phyloP scores from a whole-genome alignment of 2,888 invertebrate species.

The Agonopterix heracliana region DNA sequence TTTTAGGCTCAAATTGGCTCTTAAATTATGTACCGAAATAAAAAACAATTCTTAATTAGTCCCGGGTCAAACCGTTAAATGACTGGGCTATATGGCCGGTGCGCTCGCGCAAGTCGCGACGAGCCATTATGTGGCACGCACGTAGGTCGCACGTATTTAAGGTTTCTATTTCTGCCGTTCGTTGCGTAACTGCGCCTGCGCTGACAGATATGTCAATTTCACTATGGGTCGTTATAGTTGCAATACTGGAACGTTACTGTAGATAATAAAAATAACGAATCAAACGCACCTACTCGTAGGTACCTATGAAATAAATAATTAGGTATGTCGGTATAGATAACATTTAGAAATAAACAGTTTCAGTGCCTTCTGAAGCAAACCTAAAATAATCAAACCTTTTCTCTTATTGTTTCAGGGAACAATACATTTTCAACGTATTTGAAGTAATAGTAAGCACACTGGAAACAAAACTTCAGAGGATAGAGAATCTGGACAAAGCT shows the following conservation, averaged over 20 bases:
- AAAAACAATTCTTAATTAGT: too few relatives aligned
- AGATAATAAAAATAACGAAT: too few relatives aligned
- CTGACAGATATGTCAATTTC: constrained; percentile 31
- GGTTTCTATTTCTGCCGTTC: constrained; percentile 36
- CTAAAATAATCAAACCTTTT: neutral
- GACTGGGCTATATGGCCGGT: too few relatives aligned
- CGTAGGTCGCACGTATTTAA: constrained; percentile 31
- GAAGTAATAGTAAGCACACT: constrained; percentile 92
- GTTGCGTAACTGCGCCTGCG: constrained; percentile 29
- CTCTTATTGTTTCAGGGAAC: constrained; percentile 82
- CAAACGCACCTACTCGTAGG: too few relatives aligned
- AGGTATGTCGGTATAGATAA: too few relatives aligned
- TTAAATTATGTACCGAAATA: too few relatives aligned
- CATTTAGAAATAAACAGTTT: too few relatives aligned
- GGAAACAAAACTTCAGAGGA: constrained; percentile 90
- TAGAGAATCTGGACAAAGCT: constrained; percentile 91
- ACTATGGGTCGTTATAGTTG: constrained; percentile 15
- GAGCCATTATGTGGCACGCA: constrained; percentile 23
- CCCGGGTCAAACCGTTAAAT: too few relatives aligned
- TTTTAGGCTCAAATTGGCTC: too few relatives aligned
- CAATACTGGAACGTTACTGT: neutral
- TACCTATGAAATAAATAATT: too few relatives aligned
- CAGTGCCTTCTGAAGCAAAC: too few relatives aligned
- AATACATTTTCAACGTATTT: constrained; percentile 91
- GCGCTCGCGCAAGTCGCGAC: neutral